These are phyloP conservation scores for Melanotaenia maccullochi DNA, from an alignment of 2,797 vertebrate species.

Conservation along the genomic window DNA sequence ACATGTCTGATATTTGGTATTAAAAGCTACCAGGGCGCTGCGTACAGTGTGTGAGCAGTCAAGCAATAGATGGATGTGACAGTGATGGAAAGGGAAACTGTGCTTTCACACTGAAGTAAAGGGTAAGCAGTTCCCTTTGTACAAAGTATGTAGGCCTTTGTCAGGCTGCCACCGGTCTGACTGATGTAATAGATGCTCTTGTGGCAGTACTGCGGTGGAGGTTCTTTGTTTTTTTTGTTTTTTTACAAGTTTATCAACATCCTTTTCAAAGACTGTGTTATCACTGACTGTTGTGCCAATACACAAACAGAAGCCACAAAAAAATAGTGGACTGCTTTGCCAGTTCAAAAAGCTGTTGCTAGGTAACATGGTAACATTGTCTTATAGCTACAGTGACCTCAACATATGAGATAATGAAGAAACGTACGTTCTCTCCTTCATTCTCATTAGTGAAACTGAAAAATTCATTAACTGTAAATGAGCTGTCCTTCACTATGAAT, in stretches of 20 bases:
- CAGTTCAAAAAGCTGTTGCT: slow-evolving; percentile 38
- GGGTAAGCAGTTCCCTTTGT: slow-evolving; percentile 41
- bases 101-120: slow-evolving; percentile 52
- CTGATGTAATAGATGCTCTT: slow-evolving; percentile 36
- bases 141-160: slow-evolving; percentile 26
- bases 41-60: slow-evolving; percentile 40
- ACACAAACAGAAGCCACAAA: slow-evolving; percentile 21
- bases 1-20: neutral
- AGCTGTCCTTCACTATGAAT: slow-evolving; percentile 13
- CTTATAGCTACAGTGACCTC: slow-evolving; percentile 25
- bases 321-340: slow-evolving; percentile 1
- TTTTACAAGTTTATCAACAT: slow-evolving; percentile 14
- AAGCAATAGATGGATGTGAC: slow-evolving; percentile 47
- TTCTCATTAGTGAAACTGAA: slow-evolving; percentile 28
- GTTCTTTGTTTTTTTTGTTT: neutral
- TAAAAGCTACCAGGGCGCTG: neutral
- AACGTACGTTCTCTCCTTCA: slow-evolving; percentile 3
- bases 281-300: neutral
- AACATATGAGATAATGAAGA: slow-evolving; percentile 5
- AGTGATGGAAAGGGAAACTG: slow-evolving; percentile 55
- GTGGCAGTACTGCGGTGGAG: slow-evolving; percentile 12
- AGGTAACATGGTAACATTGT: slow-evolving; percentile 40
- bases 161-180: slow-evolving; percentile 27
- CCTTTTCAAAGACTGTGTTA: slow-evolving; percentile 9
- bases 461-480: slow-evolving; percentile 22